phyloP scores from a whole-genome alignment of 2,113 vertebrate species.

The Noturus placidus region DNA sequence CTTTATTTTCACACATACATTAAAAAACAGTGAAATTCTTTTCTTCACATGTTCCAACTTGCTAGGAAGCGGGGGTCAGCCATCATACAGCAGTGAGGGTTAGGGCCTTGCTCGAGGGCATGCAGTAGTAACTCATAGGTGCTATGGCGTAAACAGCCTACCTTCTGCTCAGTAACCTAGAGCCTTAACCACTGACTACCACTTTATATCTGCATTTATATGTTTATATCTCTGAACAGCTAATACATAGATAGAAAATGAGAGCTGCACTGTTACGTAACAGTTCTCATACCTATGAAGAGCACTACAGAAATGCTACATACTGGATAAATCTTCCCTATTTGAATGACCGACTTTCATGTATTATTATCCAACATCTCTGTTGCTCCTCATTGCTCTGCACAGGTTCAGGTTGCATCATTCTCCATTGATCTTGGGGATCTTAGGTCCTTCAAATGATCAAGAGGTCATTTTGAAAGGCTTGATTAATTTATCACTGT shows the following conservation, averaged over 20 bases:
- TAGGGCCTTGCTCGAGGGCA: background rate
- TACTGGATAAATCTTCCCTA: background rate
- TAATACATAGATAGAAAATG: background rate
- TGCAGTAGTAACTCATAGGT: background rate
- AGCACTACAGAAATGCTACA: background rate
- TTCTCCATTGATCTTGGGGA: conserved; percentile 28
- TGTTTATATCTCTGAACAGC: background rate
- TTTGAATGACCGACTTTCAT: background rate
- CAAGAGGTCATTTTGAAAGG: conserved; percentile 43
- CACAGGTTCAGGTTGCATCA: conserved; percentile 5
- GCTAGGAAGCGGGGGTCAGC: background rate
- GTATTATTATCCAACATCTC: background rate
- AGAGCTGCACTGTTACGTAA: background rate
- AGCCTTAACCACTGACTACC: background rate
- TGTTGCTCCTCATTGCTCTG: background rate
- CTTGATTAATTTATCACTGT: conserved; percentile 15
- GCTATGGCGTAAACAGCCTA: background rate
- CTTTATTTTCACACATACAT: background rate
- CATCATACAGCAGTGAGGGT: background rate
- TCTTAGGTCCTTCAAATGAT: conserved; percentile 32
- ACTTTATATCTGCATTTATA: background rate
- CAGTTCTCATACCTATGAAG: background rate
- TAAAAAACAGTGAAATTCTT: background rate
- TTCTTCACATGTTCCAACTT: background rate
- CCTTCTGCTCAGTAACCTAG: background rate